A percentile compares a stretch with the other conserved stretches of the same genome.
phyloP scores from a whole-genome alignment of 2,888 invertebrate genomes.

The Microdon myrmicae region DNA sequence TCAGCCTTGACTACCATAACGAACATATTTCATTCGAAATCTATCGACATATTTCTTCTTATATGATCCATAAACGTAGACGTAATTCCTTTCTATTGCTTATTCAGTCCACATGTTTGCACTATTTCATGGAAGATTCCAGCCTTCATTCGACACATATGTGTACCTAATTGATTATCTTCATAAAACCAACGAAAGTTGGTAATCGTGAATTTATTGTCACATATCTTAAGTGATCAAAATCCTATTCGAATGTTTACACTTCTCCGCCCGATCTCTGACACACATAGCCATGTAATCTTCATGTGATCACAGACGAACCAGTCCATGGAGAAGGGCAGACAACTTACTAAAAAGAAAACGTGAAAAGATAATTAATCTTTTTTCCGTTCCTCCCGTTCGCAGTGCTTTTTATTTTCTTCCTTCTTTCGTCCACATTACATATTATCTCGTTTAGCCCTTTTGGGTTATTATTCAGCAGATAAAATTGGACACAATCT shows the following conservation, averaged over 20 bases:
- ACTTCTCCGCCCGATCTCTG: conserved; percentile 30
- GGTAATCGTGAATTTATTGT: conserved; percentile 41
- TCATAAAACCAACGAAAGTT: conserved; percentile 32
- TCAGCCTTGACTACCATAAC: too few species aligned
- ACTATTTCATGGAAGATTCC: conserved; percentile 10
- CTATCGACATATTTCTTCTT: too few species aligned
- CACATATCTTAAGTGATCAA: conserved; percentile 29
- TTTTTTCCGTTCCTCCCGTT: conserved; percentile 31
- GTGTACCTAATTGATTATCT: conserved; percentile 43
- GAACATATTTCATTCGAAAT: too few species aligned
- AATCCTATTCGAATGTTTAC: conserved; percentile 35
- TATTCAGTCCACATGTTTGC: conserved; percentile 15
- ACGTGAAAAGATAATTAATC: conserved; percentile 47
- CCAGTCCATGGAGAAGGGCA: conserved; percentile 26
- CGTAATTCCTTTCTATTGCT: not conserved
- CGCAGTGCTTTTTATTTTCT: not conserved
- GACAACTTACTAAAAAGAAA: conserved; percentile 28
- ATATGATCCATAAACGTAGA: not conserved
- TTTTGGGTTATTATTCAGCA: conserved; percentile 24
- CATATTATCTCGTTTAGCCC: conserved; percentile 41
- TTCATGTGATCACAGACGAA: not conserved
- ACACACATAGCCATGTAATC: conserved; percentile 40
- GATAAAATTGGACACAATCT: conserved; percentile 30
- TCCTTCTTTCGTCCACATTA: conserved; percentile 5
- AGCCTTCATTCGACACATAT: conserved; percentile 23